These are phyloP conservation scores for Tetramorium bicarinatum DNA, from an alignment of 2,888 invertebrate species.

Conservation along the genomic window DNA sequence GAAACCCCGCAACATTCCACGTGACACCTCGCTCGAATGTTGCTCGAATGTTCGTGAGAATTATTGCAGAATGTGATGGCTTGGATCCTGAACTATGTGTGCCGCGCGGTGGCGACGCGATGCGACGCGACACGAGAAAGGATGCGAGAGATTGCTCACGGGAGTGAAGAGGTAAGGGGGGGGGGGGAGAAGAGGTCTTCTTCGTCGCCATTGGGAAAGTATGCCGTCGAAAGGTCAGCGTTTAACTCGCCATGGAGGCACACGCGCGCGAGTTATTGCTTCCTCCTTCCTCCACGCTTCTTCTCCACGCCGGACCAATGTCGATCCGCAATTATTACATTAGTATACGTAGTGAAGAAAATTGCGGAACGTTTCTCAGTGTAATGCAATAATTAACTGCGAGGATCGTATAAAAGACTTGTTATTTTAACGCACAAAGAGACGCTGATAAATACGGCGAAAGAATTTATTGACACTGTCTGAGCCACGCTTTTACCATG, in stretches of 20 bases:
- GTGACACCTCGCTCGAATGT: conserved; percentile 61
- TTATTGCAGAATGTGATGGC: conserved; percentile 65
- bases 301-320: not conserved
- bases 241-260: conserved; percentile 63
- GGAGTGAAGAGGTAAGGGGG: not conserved
- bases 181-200: conserved; percentile 55
- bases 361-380: not conserved
- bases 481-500: not conserved
- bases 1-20: conserved; percentile 58
- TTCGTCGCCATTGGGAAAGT: conserved; percentile 79
- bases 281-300: conserved; percentile 58
- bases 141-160: conserved; percentile 57
- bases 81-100: conserved; percentile 72
- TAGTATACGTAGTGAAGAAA: conserved; percentile 11
- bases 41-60: conserved; percentile 57
- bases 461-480: conserved; percentile 4
- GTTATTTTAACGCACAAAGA: conserved; percentile 8
- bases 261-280: conserved; percentile 47
- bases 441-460: not conserved
- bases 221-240: conserved; percentile 83
- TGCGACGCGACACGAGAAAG: conserved; percentile 57
- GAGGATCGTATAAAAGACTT: not conserved
- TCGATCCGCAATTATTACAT: conserved; percentile 30
- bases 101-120: conserved; percentile 53
- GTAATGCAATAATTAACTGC: conserved; percentile 4